Evolutionary conservation across 2,888 invertebrate genomes (phyloP), one percentile per base, ranked within the genome.

Genomic region (Seira ritae): DNA sequence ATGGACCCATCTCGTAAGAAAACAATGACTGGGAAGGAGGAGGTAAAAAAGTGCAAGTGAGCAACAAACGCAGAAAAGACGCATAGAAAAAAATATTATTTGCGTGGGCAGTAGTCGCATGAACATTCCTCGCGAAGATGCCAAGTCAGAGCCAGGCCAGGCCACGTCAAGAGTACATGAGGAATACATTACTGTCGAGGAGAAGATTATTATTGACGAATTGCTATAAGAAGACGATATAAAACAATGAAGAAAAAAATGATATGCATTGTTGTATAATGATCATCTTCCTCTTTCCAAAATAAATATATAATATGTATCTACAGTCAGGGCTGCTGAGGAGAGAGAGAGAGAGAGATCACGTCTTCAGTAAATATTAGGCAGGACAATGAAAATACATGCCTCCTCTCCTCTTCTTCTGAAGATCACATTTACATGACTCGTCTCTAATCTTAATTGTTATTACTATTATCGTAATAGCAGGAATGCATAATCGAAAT

Each of bases 381-480:
- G 50, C 50, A 50, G 50, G 50, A 50, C 50, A 50, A 50, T 50
- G 50, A n/a, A n/a, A n/a, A n/a, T n/a, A n/a, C n/a, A n/a, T n/a
- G n/a, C n/a, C 15, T 31, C 3, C 8, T 31, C 8, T 31, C 8
- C 2, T 31, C 31, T 8, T 31, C 31, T 31, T 31, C 8, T 31
- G 31, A 31, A 31, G 31, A 31, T 31, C 31, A 31, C 31, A 31
- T 31, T 8, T 15, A 50, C 50, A 50, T 50, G 50, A 50, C 50
- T n/a, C 50, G 50, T 2, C 12, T 12, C 50, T 50, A 50, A 50
- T 12, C 50, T 50, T 50, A 50, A 50, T 50, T 50, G 50, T 50
- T 50, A 12, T 50, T 50, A n/a, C 50, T 12, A 50, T 50, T 50
- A 50, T 50, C 15, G 50, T 50, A 50, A 50, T 50, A 15, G 12